Conservation (phyloP, 2,888 invertebrate genomes). For the Drosophila meridionalis region DNA sequence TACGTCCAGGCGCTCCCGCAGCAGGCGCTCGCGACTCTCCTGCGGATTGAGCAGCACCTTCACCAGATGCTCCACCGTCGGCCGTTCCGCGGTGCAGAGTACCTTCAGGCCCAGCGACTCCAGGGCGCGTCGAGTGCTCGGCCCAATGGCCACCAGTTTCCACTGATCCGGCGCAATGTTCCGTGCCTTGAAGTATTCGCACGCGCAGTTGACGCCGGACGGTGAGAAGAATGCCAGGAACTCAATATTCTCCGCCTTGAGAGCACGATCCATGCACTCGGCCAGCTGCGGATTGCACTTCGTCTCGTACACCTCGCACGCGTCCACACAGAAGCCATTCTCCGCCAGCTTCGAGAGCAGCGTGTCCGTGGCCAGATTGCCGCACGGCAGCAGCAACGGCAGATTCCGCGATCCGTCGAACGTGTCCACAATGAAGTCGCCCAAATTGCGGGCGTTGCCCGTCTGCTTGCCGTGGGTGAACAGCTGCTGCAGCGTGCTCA, state of each 20-base stretch:
- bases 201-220: conserved; percentile 86
- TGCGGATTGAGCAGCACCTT: conserved; percentile 84
- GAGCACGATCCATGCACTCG: conserved; percentile 83
- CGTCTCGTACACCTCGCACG: conserved; percentile 86
- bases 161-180: conserved; percentile 77
- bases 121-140: conserved; percentile 86
- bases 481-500: conserved; percentile 85
- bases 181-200: conserved; percentile 84
- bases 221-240: conserved; percentile 87
- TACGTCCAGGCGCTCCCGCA: conserved; percentile 51
- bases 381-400: conserved; percentile 87
- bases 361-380: conserved; percentile 86
- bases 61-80: conserved; percentile 86
- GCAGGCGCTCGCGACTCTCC: conserved; percentile 73
- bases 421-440: conserved; percentile 86
- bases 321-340: conserved; percentile 85
- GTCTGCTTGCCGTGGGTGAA: conserved; percentile 86
- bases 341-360: conserved; percentile 85
- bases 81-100: conserved; percentile 86
- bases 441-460: conserved; percentile 86
- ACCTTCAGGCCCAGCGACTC: conserved; percentile 85
- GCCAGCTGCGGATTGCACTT: conserved; percentile 85
- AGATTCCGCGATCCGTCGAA: conserved; percentile 84
- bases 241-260: conserved; percentile 85
- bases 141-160: conserved; percentile 87